Evolutionary conservation across 2,888 invertebrate genomes (phyloP).

Genomic region (Hirtodrosophila cameraria): DNA sequence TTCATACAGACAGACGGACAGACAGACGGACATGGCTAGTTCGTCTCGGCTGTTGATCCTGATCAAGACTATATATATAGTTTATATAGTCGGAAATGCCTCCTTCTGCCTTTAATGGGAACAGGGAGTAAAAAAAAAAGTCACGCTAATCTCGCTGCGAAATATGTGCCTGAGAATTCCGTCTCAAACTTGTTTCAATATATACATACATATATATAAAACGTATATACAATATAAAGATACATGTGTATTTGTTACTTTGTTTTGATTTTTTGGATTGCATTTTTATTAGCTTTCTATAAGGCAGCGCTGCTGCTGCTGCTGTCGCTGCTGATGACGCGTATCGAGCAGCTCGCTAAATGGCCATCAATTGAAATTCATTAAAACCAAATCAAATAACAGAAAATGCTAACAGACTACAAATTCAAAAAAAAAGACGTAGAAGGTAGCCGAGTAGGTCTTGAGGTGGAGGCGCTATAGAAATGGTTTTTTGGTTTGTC

Average conservation of each 20-base stretch:
- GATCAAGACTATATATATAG: no score
- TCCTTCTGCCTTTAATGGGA: no score
- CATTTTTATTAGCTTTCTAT: constrained; percentile 34
- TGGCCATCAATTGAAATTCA: constrained; percentile 63
- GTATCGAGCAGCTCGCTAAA: constrained; percentile 55
- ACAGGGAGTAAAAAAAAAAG: neutral
- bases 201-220: neutral
- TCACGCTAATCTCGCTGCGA: constrained; percentile 4
- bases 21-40: no score
- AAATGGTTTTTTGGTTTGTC: neutral
- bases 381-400: constrained; percentile 64
- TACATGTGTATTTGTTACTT: constrained; percentile 9
- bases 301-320: no score
- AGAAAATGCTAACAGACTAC: constrained; percentile 7
- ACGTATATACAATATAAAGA: neutral
- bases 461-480: no score
- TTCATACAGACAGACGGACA: no score
- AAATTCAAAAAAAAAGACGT: constrained; percentile 1
- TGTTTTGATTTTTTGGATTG: constrained; percentile 40
- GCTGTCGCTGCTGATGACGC: constrained; percentile 45
- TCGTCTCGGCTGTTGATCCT: no score
- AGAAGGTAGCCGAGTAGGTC: no score
- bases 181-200: constrained; percentile 45
- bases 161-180: constrained; percentile 11
- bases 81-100: no score